Percentiles rank a stretch among this genome's conserved stretches.
phyloP scores from a whole-genome alignment of 1,140 invertebrate species.

The Drosophila navojoa region DNA sequence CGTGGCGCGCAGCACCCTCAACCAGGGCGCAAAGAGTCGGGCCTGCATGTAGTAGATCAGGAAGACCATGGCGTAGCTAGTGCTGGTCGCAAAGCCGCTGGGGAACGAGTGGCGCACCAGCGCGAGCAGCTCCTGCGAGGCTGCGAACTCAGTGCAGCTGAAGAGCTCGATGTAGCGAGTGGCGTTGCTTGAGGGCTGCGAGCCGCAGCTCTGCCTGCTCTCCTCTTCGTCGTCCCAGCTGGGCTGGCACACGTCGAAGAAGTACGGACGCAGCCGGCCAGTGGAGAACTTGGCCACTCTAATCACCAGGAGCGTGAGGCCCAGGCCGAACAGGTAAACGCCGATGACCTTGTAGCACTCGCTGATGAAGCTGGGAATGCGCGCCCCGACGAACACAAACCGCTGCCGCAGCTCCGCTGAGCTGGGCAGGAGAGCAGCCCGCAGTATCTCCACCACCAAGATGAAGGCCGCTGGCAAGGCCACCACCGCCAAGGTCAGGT shows the following conservation, averaged over 20 bases:
- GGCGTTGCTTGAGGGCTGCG: conserved; percentile 9
- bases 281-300: conserved; percentile 55
- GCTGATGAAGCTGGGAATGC: conserved; percentile 75
- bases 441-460: conserved; percentile 70
- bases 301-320: conserved; percentile 50
- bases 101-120: conserved; percentile 74
- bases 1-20: conserved; percentile 51
- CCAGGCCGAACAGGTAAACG: conserved; percentile 70
- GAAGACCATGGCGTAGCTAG: conserved; percentile 71
- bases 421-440: conserved; percentile 63
- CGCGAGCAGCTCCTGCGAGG: conserved; percentile 54
- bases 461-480: conserved; percentile 66
- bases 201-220: conserved; percentile 22
- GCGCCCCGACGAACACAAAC: conserved; percentile 70
- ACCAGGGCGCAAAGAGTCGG: conserved; percentile 56
- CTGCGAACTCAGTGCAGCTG: conserved; percentile 65
- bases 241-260: conserved; percentile 74
- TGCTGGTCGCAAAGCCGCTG: conserved; percentile 62
- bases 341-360: conserved; percentile 78
- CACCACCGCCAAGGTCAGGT: conserved; percentile 67
- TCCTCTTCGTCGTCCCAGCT: conserved; percentile 39
- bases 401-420: conserved; percentile 57
- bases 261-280: conserved; percentile 69
- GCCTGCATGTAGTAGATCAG: conserved; percentile 69
- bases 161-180: conserved; percentile 49